Percentiles rank a stretch among this genome's conserved stretches.
These are phyloP conservation scores for Heliconius himera DNA, from an alignment of 1,140 invertebrate species.

Conservation along the genomic window DNA sequence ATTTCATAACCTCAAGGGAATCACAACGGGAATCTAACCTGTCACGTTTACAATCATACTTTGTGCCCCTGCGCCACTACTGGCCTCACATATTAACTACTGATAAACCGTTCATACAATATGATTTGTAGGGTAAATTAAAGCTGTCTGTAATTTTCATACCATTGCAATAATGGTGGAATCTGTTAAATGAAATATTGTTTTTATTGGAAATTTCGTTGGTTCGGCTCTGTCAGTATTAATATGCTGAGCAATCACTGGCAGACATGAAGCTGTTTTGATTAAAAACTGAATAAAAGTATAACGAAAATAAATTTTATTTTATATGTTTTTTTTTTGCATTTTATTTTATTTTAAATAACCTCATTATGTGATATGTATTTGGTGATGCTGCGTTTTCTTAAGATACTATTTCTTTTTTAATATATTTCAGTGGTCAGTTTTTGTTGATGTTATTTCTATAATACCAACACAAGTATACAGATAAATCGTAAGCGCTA, in stretches of 20 bases:
- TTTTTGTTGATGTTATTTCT: no score
- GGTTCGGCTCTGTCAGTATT: conserved; percentile 31
- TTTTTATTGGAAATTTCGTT: conserved; percentile 29
- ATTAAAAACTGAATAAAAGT: conserved; percentile 7
- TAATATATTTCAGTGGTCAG: no score
- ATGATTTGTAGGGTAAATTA: conserved; percentile 27
- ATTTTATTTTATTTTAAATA: not conserved
- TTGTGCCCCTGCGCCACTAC: no score
- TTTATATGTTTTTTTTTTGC: not conserved
- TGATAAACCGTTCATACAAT: conserved; percentile 13
- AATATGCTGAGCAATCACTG: conserved; percentile 33
- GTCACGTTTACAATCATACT: no score
- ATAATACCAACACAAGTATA: no score
- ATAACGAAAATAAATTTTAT: not conserved
- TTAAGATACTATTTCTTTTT: no score
- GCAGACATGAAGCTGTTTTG: conserved; percentile 8
- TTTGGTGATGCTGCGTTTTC: no score
- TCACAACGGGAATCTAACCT: no score
- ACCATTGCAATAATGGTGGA: conserved; percentile 24
- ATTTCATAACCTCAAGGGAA: no score
- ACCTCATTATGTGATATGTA: no score
- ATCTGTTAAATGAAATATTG: conserved; percentile 22
- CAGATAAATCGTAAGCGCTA: no score
- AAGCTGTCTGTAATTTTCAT: conserved; percentile 29
- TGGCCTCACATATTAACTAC: not conserved